Base-by-base conservation (phyloP, 1,140 invertebrate species). In the Sarcophaga peregrina region DNA sequence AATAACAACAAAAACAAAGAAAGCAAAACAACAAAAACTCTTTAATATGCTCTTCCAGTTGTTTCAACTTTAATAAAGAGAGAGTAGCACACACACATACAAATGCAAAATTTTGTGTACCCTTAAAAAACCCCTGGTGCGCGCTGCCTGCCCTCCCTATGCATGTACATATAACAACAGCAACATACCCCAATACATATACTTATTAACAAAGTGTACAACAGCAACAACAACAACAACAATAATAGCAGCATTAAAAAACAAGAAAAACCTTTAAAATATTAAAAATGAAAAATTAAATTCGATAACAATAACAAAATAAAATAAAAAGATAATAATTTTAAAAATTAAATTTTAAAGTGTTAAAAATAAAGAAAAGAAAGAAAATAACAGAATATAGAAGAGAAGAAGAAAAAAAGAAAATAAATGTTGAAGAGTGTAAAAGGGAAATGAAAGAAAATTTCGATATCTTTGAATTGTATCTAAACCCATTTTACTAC, bases 71-170 rank as follows among this genome's bases (percentile, higher is more conserved):
- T 37, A 2, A 37, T 37, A 37, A 4, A 37, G 25, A 37, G n/a
- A n/a, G n/a, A n/a, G 25, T n/a, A n/a, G n/a, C n/a, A n/a, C n/a
- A 78, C 20, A 76, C 45, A 78, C 20, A 76, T n/a, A 78, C 48
- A 78, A 78, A 78, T 78, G 75, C 75, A 78, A 78, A 78, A 78
- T 78, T 78, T 78, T 78, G 75, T 78, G 75, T 78, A 78, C 75
- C 75, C 75, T 78, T 78, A 78, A 78, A 78, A 78, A 78, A 78
- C 75, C 48, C 75, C 75, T 78, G 75, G 75, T 78, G 75, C 75
- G 47, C 75, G 75, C 75, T 78, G 75, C 75, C 75, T 78, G 75
- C 75, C 75, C 75, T 78, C 75, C 75, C 75, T 78, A 78, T n/a
- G n/a, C n/a, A n/a, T n/a, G n/a, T n/a, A n/a, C n/a, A n/a, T 78